These are phyloP conservation scores for Tor tambroides DNA, from an alignment of 2,113 vertebrate genomes.

Conservation along the genomic window DNA sequence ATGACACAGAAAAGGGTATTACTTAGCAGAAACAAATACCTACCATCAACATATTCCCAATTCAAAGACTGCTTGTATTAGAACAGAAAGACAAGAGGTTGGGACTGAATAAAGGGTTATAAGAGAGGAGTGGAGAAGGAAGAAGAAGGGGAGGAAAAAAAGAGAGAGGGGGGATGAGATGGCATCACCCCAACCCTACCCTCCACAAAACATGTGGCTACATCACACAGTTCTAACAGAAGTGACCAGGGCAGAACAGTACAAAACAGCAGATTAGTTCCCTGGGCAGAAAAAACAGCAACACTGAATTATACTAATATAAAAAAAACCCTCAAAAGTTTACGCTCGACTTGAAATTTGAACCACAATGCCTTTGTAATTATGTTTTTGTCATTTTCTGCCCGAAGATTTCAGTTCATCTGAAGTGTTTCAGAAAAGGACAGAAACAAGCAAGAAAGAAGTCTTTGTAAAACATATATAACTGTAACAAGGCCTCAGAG, in stretches of 20 bases:
- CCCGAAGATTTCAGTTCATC: conserved; percentile 67
- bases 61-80: conserved; percentile 99
- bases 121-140: conserved; percentile 83
- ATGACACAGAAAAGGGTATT: conserved; percentile 89
- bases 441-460: conserved; percentile 67
- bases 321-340: not conserved
- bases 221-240: conserved; percentile 75
- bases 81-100: conserved; percentile 99
- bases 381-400: conserved; percentile 69
- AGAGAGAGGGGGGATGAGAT: conserved; percentile 83
- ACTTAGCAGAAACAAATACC: conserved; percentile 97
- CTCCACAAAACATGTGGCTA: conserved; percentile 76
- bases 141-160: conserved; percentile 76
- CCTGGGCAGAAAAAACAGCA: not conserved
- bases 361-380: conserved; percentile 38
- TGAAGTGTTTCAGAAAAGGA: conserved; percentile 35
- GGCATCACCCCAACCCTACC: conserved; percentile 63
- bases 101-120: conserved; percentile 94
- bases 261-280: conserved; percentile 67
- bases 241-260: conserved; percentile 67
- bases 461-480: conserved; percentile 59
- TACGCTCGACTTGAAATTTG: conserved; percentile 44
- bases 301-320: too few relatives aligned
- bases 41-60: conserved; percentile 99
- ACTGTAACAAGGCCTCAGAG: conserved; percentile 18